Percentiles rank a stretch among this genome's conserved stretches.
These are phyloP conservation scores for Timema cristinae DNA, from an alignment of 2,888 invertebrate species.

Conservation along the genomic window DNA sequence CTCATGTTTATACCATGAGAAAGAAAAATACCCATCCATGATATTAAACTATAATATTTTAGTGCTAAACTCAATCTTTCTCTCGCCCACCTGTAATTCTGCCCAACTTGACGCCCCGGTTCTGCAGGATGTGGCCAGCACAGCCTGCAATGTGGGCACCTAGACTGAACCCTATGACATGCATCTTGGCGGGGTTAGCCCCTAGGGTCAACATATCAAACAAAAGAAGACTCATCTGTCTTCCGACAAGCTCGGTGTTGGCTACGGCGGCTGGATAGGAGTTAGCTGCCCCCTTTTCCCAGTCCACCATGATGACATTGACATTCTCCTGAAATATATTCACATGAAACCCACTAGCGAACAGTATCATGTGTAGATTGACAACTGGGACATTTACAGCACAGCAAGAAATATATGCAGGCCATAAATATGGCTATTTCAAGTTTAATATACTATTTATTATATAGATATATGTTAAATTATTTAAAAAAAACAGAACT, in stretches of 20 bases:
- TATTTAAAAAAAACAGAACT: too few relatives aligned
- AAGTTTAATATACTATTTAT: too few relatives aligned
- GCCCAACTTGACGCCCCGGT: conserved; percentile 47
- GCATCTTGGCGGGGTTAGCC: conserved; percentile 46
- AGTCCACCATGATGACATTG: conserved; percentile 54
- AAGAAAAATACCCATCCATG: too few relatives aligned
- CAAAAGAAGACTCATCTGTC: conserved; percentile 54
- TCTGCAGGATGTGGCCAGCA: conserved; percentile 53
- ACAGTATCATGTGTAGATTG: too few relatives aligned
- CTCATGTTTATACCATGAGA: too few relatives aligned
- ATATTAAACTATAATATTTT: too few relatives aligned
- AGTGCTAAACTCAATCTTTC: too few relatives aligned
- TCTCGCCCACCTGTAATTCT: conserved; percentile 51
- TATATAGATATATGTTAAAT: too few relatives aligned
- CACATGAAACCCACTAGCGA: conserved; percentile 3
- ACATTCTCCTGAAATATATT: conserved; percentile 47
- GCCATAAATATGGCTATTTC: too few relatives aligned
- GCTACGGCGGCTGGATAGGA: conserved; percentile 55
- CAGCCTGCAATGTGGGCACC: conserved; percentile 60
- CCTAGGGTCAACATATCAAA: conserved; percentile 49
- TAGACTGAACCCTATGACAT: conserved; percentile 56
- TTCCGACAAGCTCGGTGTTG: conserved; percentile 57
- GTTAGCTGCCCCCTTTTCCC: conserved; percentile 55
- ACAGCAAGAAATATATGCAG: too few relatives aligned
- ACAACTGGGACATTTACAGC: too few relatives aligned